phyloP scores from a whole-genome alignment of 2,113 vertebrate species.

The Potamarius usumacintae region DNA sequence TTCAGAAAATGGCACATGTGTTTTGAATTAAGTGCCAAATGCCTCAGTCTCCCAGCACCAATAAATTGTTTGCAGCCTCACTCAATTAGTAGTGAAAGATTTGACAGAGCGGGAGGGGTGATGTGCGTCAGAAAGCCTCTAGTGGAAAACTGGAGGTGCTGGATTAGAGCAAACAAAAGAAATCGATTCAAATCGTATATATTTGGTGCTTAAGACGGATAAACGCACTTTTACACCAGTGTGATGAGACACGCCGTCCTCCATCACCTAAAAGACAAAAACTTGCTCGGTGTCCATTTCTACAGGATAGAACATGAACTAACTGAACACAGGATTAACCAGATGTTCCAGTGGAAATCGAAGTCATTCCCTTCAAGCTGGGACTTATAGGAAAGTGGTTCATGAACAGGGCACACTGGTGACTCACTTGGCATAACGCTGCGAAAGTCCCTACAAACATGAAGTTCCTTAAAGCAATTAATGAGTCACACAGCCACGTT shows the following conservation, averaged over 20 bases:
- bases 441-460: slow-evolving; percentile 21
- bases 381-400: slow-evolving; percentile 29
- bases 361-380: slow-evolving; percentile 15
- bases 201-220: neutral
- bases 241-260: neutral
- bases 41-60: slow-evolving; percentile 49
- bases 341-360: slow-evolving; percentile 39
- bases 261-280: neutral
- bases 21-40: slow-evolving; percentile 57
- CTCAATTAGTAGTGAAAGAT: slow-evolving; percentile 56
- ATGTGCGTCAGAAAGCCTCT: slow-evolving; percentile 38
- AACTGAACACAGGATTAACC: slow-evolving; percentile 15
- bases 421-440: slow-evolving; percentile 43
- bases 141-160: slow-evolving; percentile 26
- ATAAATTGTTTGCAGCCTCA: slow-evolving; percentile 57
- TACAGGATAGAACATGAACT: slow-evolving; percentile 13
- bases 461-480: slow-evolving; percentile 41
- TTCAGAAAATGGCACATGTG: slow-evolving; percentile 53
- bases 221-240: neutral
- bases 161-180: slow-evolving; percentile 39
- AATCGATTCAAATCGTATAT: neutral
- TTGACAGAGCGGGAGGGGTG: slow-evolving; percentile 20
- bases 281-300: neutral
- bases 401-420: slow-evolving; percentile 25
- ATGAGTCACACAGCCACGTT: slow-evolving; percentile 38